These are phyloP conservation scores for Clunio marinus DNA, from an alignment of 2,888 invertebrate species.

Conservation along the genomic window DNA sequence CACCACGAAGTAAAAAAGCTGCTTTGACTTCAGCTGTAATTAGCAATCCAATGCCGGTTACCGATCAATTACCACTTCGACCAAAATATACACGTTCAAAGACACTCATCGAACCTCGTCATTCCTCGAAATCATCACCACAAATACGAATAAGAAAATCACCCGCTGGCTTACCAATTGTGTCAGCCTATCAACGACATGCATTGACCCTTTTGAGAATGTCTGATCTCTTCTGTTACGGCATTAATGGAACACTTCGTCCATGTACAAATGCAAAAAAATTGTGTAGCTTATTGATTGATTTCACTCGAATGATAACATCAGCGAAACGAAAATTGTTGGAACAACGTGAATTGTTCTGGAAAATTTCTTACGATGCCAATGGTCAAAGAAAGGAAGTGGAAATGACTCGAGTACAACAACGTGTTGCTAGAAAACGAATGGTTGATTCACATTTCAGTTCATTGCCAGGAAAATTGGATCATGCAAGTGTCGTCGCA, in stretches of 20 bases:
- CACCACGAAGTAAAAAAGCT: constrained; percentile 44
- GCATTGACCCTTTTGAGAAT: constrained; percentile 68
- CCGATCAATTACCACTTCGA: constrained; percentile 42
- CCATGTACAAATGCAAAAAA: constrained; percentile 60
- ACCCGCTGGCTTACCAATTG: constrained; percentile 59
- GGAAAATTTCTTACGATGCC: constrained; percentile 54
- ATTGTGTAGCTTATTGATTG: constrained; percentile 67
- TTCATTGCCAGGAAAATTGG: constrained; percentile 77
- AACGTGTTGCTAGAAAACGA: constrained; percentile 62
- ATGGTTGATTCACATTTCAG: constrained; percentile 68
- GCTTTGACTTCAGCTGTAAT: constrained; percentile 24
- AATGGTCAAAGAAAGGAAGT: constrained; percentile 54
- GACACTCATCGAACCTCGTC: constrained; percentile 50
- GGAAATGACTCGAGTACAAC: constrained; percentile 60
- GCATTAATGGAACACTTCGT: constrained; percentile 60
- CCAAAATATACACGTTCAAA: constrained; percentile 52
- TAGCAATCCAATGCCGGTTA: constrained; percentile 9
- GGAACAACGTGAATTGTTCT: constrained; percentile 76
- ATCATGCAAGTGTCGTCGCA: constrained; percentile 81
- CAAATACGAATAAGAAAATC: constrained; percentile 51
- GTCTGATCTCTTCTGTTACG: constrained; percentile 68
- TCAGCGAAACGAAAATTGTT: constrained; percentile 76
- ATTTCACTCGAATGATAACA: constrained; percentile 75
- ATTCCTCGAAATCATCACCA: constrained; percentile 34
- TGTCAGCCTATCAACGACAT: constrained; percentile 71